Evolutionary conservation across 1,140 invertebrate species (phyloP).

Genomic region (Muscidifurax raptorellus): DNA sequence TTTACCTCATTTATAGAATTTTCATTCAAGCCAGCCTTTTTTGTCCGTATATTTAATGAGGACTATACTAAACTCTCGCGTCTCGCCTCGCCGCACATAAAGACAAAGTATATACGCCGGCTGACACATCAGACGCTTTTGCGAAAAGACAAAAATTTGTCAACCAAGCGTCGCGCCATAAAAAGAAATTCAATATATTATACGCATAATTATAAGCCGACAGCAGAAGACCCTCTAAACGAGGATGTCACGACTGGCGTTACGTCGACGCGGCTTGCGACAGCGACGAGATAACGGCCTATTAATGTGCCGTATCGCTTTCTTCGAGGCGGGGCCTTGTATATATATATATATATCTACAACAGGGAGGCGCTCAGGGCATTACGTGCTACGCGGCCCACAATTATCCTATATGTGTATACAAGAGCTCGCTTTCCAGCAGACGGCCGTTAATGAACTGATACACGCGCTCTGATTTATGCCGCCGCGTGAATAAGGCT

Average conservation of each 20-base stretch:
- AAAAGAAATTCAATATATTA: background rate
- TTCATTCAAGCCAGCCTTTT: background rate
- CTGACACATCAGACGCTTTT: background rate
- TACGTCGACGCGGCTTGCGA: conserved; percentile 26
- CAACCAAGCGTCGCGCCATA: background rate
- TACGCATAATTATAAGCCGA: background rate
- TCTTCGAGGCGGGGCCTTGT: conserved; percentile 25
- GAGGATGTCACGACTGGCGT: background rate
- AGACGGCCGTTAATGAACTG: conserved; percentile 12
- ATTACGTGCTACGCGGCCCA: conserved; percentile 43
- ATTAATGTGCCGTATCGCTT: conserved; percentile 58
- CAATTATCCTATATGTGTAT: conserved; percentile 42
- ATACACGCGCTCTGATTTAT: background rate
- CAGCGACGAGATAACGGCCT: conserved; percentile 54
- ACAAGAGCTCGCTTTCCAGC: background rate
- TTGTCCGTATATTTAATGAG: background rate
- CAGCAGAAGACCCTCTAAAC: no score
- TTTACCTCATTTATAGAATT: no score
- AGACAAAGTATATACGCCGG: background rate
- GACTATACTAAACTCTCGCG: background rate
- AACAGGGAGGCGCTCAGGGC: background rate
- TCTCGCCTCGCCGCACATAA: background rate
- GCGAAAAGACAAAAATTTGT: background rate
- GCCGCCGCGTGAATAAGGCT: background rate
- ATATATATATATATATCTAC: no score